phyloP scores from a whole-genome alignment of 2,113 vertebrate species.

The Ictalurus punctatus region DNA sequence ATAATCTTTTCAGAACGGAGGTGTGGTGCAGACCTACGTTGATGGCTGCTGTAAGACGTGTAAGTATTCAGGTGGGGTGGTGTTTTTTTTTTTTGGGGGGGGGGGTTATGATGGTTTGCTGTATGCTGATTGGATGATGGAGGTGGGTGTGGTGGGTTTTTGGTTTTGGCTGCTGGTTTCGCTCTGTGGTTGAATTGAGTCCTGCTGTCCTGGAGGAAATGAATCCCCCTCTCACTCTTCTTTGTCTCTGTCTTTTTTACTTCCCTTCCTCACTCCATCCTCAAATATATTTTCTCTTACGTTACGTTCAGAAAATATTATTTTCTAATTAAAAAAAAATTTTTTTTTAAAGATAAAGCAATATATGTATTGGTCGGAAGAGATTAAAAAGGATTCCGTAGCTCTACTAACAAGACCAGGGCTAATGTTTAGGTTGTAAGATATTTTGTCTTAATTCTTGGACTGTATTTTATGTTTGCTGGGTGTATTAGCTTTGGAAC shows the following conservation, averaged over 20 bases:
- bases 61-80: slow-evolving; percentile 76
- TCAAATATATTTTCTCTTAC: neutral
- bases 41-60: slow-evolving; percentile 98
- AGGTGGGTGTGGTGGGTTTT: slow-evolving; percentile 40
- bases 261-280: neutral
- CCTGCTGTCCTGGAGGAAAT: slow-evolving; percentile 63
- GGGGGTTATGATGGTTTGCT: slow-evolving; percentile 67
- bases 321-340: no score
- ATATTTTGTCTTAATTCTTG: neutral
- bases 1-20: slow-evolving; percentile 82
- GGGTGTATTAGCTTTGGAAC: slow-evolving; percentile 15
- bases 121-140: slow-evolving; percentile 37
- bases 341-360: neutral
- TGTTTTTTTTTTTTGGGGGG: slow-evolving; percentile 61
- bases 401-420: neutral
- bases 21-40: slow-evolving; percentile 85
- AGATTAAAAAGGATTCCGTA: neutral
- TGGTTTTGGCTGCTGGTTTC: slow-evolving; percentile 59
- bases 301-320: neutral
- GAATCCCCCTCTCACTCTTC: slow-evolving; percentile 34
- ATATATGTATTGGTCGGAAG: no score
- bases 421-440: neutral
- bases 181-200: slow-evolving; percentile 62
- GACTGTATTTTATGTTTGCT: slow-evolving; percentile 11
- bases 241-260: slow-evolving; percentile 14